Base-by-base conservation (phyloP, 2,113 vertebrate genomes). In the Toxotes chatareus region DNA sequence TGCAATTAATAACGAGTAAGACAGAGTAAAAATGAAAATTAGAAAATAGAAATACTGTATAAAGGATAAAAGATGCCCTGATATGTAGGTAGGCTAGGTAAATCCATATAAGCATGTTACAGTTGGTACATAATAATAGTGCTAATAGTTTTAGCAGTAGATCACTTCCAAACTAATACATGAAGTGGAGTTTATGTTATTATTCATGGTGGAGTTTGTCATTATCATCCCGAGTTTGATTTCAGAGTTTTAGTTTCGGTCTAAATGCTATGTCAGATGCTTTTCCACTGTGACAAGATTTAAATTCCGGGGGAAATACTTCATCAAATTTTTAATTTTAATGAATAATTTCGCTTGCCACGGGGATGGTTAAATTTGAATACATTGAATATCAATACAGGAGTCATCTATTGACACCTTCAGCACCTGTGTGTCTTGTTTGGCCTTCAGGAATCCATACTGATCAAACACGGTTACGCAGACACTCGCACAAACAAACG, bases 361-460 rank as follows among this genome's bases (percentile, higher is more conserved):
- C 32, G 23, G 79, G 79, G 86, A 75, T 69, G 83, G 57, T 87
- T 87, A 79, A 10, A 87, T 89, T 84, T 86, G 53, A 90, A 86
- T 72, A 73, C n/a, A 53, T 46, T 75, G 40, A 79, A 53, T 79
- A 76, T 76, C 69, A 9, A 23, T 0, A 76, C 49, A 53, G 27
- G 32, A 32, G n/a, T 57, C 19, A 6, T 1, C 56, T 69, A 16
- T 55, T 65, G 57, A 66, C 73, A 38, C 80, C 27, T 55, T 32
- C 36, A 71, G 63, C 64, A 61, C 51, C 59, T 74, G 71, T 36
- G 57, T 36, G 60, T 57, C 31, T 13, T 69, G 40, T 21, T 17
- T 23, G 49, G 63, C 67, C 73, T 67, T 73, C 34, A 56, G 16
- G 51, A 67, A 57, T 49, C 49, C 27, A 31, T 67, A 13, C n/a